Percentiles rank a stretch among this genome's conserved stretches.
Conservation (phyloP, 2,888 invertebrate species). For the Selenia dentaria region DNA sequence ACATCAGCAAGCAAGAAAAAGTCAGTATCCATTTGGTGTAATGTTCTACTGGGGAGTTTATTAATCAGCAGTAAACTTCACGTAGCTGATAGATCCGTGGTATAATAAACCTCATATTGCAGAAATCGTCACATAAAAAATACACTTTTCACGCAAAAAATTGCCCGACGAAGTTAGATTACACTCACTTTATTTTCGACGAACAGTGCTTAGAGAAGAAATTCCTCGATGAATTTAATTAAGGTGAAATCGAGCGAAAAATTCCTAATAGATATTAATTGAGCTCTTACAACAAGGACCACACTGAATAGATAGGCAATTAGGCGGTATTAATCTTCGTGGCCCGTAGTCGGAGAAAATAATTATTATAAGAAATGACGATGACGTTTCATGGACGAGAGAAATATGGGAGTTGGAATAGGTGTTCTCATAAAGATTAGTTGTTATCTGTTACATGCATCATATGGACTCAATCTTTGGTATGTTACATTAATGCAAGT, state of each 20-base stretch:
- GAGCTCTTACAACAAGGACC: constrained; percentile 52
- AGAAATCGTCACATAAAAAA: too few relatives aligned
- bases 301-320: constrained; percentile 72
- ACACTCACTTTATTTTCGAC: constrained; percentile 24
- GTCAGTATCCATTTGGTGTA: too few relatives aligned
- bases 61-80: too few relatives aligned
- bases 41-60: too few relatives aligned
- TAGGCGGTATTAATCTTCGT: constrained; percentile 66
- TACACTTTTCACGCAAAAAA: background rate
- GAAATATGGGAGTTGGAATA: constrained; percentile 49
- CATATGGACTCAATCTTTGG: background rate
- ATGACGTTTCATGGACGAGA: constrained; percentile 59
- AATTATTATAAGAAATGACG: constrained; percentile 74
- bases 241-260: constrained; percentile 45
- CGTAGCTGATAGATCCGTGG: too few relatives aligned
- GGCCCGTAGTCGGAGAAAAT: constrained; percentile 57
- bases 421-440: constrained; percentile 33
- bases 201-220: constrained; percentile 26
- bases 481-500: too few relatives aligned
- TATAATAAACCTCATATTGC: too few relatives aligned
- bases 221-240: constrained; percentile 43
- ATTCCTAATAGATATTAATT: constrained; percentile 58
- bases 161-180: background rate
- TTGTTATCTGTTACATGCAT: constrained; percentile 1
- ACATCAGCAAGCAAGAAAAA: too few relatives aligned